A percentile compares a stretch with the other conserved stretches of the same genome.
phyloP scores from a whole-genome alignment of 2,888 invertebrate genomes.

The Ormyrus labotus region DNA sequence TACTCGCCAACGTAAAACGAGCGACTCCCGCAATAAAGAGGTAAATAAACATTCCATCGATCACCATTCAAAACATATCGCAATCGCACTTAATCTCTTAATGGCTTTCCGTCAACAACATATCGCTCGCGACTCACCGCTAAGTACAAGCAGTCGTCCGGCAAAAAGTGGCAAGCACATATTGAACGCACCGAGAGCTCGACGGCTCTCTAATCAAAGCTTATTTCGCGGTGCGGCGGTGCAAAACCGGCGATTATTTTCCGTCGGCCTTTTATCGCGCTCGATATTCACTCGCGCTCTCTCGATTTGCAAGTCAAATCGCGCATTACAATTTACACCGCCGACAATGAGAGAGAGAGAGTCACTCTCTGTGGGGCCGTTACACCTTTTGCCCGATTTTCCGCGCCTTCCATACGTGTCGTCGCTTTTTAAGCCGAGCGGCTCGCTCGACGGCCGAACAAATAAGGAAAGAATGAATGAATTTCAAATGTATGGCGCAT shows the following conservation, averaged over 20 bases:
- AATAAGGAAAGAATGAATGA: conserved; percentile 21
- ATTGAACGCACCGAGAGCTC: neutral
- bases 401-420: neutral
- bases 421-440: conserved; percentile 1
- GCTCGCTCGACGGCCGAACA: neutral
- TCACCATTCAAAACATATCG: too few species aligned
- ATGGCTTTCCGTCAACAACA: too few species aligned
- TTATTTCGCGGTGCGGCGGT: neutral
- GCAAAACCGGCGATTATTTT: conserved; percentile 13
- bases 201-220: neutral
- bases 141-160: too few species aligned
- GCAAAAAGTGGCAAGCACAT: neutral
- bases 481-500: neutral
- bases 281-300: conserved; percentile 7
- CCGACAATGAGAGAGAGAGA: too few species aligned
- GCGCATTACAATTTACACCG: conserved; percentile 7
- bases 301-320: conserved; percentile 33
- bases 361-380: neutral
- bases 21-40: too few species aligned
- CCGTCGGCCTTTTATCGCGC: neutral
- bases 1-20: too few species aligned
- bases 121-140: too few species aligned
- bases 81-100: too few species aligned
- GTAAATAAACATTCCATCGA: too few species aligned
- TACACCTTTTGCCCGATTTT: neutral